phyloP scores from a whole-genome alignment of 2,113 vertebrate species.

The Chiloscyllium plagiosum region DNA sequence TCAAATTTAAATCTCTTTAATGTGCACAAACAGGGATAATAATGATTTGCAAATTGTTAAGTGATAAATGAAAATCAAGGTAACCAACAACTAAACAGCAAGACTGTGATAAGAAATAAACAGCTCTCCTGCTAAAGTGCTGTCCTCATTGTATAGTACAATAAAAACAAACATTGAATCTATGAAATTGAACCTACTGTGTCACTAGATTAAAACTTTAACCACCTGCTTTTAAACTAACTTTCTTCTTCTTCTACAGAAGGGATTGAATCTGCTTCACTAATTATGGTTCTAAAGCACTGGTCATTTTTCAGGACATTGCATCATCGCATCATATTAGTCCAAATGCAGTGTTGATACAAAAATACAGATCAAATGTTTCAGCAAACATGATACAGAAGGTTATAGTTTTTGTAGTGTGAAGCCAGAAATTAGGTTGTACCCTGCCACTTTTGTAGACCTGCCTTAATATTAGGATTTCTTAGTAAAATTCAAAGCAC shows the following conservation, averaged over 20 bases:
- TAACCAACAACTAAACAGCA: neutral
- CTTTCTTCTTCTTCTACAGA: neutral
- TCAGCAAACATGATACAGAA: neutral
- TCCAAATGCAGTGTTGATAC: neutral
- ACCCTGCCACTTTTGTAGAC: neutral
- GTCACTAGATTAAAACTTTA: neutral
- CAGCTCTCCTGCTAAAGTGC: neutral
- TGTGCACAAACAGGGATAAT: neutral
- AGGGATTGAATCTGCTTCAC: neutral
- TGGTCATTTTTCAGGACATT: neutral
- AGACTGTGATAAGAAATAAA: neutral
- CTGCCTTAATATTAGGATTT: neutral
- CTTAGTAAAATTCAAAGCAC: neutral
- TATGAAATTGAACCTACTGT: neutral
- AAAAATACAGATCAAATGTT: neutral
- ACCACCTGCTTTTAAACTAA: neutral
- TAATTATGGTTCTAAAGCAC: neutral
- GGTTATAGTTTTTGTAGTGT: neutral
- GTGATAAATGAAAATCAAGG: neutral
- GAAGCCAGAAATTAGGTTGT: neutral
- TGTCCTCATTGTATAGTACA: neutral
- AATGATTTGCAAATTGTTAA: neutral
- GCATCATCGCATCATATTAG: neutral
- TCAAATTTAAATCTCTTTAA: neutral
- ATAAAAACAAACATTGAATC: neutral